These are phyloP conservation scores for Tarsius wallacei DNA, from an alignment of 2,797 vertebrate genomes.

Conservation along the genomic window DNA sequence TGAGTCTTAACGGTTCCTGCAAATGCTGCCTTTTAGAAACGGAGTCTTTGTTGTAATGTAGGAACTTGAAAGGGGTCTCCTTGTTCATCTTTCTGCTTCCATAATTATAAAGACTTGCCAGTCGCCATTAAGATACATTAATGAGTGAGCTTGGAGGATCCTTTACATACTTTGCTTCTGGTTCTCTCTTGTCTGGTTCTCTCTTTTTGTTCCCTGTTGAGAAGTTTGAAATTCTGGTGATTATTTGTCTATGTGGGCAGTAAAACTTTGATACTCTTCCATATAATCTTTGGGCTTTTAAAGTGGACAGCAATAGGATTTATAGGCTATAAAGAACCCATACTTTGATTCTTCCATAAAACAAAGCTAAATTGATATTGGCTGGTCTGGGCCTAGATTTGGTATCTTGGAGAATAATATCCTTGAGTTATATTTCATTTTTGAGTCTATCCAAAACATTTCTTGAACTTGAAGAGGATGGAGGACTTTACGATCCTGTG, in stretches of 20 bases:
- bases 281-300: slow-evolving; percentile 80
- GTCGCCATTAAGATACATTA: slow-evolving; percentile 82
- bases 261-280: slow-evolving; percentile 78
- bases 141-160: slow-evolving; percentile 78
- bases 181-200: slow-evolving; percentile 75
- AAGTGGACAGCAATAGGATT: slow-evolving; percentile 76
- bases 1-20: slow-evolving; percentile 78
- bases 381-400: slow-evolving; percentile 68
- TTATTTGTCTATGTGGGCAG: slow-evolving; percentile 82
- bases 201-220: slow-evolving; percentile 30
- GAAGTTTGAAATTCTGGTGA: slow-evolving; percentile 55
- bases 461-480: slow-evolving; percentile 12
- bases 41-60: slow-evolving; percentile 83
- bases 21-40: slow-evolving; percentile 79
- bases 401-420: slow-evolving; percentile 50
- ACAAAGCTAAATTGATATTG: slow-evolving; percentile 70
- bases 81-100: slow-evolving; percentile 70
- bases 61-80: slow-evolving; percentile 50
- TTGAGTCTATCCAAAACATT: slow-evolving; percentile 28
- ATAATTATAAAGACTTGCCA: slow-evolving; percentile 78
- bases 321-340: slow-evolving; percentile 79
- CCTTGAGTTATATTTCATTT: slow-evolving; percentile 53
- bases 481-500: neutral
- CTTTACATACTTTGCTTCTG: slow-evolving; percentile 39
- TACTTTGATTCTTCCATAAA: slow-evolving; percentile 81